A percentile compares a stretch with the other conserved stretches of the same genome.
phyloP scores from a whole-genome alignment of 2,113 vertebrate species.

The Capreolus pygargus region DNA sequence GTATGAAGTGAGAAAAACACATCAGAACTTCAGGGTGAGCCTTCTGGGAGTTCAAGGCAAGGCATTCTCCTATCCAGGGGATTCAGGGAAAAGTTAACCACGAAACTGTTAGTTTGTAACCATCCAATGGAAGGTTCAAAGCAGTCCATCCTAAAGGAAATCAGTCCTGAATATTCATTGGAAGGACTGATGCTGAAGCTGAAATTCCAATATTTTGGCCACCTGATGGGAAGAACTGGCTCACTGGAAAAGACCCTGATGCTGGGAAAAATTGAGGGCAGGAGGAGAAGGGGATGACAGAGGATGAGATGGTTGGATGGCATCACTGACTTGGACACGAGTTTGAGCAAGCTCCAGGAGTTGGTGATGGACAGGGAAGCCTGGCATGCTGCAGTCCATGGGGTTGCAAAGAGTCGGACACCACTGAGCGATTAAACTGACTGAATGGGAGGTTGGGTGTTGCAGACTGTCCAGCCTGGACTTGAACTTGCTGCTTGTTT shows the following conservation, averaged over 20 bases:
- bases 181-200: background rate
- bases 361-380: background rate
- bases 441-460: background rate
- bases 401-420: background rate
- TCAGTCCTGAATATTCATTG: background rate
- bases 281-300: background rate
- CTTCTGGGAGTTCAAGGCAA: background rate
- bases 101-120: background rate
- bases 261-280: background rate
- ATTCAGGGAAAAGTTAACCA: background rate
- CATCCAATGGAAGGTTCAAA: background rate
- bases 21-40: background rate
- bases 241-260: background rate
- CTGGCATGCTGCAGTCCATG: background rate
- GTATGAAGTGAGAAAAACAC: background rate
- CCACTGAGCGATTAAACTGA: rapidly evolving
- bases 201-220: background rate
- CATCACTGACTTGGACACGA: background rate
- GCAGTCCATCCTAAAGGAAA: background rate
- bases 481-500: background rate
- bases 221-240: background rate
- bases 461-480: background rate
- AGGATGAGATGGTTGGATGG: background rate
- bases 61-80: rapidly evolving
- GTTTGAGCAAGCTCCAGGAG: background rate